A percentile compares a stretch with the other conserved stretches of the same genome.
These are phyloP conservation scores for Herpetotheres cachinnans DNA, from an alignment of 2,113 vertebrate genomes.

Conservation along the genomic window DNA sequence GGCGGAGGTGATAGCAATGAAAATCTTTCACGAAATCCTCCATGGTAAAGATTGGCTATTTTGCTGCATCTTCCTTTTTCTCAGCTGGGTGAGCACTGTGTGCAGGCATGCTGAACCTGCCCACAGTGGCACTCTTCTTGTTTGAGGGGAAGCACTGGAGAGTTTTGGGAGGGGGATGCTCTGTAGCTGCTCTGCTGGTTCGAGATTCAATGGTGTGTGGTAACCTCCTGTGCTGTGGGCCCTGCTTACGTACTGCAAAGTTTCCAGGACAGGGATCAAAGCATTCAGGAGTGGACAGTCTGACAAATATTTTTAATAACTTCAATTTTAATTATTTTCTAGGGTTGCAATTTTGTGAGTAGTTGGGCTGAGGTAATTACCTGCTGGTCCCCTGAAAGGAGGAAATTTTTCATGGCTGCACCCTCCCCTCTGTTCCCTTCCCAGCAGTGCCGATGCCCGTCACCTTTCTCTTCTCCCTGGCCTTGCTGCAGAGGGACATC, in stretches of 20 bases:
- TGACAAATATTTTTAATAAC: not conserved
- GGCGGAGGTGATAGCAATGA: not conserved
- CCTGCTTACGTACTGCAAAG: not conserved
- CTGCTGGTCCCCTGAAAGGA: not conserved
- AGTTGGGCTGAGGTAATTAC: not conserved
- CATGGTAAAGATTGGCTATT: rapidly evolving
- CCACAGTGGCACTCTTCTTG: rapidly evolving
- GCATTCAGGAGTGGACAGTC: not conserved
- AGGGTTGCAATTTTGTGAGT: not conserved
- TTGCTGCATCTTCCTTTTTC: not conserved
- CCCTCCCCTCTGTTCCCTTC: not conserved
- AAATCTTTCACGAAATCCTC: not conserved
- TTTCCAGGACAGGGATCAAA: not conserved
- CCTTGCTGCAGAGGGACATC: not conserved
- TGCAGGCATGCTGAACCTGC: not conserved
- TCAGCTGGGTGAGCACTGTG: rapidly evolving
- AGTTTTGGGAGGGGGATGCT: not conserved
- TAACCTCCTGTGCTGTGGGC: not conserved
- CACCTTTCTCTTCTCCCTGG: rapidly evolving
- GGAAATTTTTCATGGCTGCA: not conserved
- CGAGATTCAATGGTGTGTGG: rapidly evolving
- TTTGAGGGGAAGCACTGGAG: not conserved
- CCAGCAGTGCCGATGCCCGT: rapidly evolving
- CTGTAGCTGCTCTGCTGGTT: not conserved
- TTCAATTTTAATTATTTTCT: not conserved